Conservation (phyloP, 2,888 invertebrate genomes). For the Tyria jacobaeae region DNA sequence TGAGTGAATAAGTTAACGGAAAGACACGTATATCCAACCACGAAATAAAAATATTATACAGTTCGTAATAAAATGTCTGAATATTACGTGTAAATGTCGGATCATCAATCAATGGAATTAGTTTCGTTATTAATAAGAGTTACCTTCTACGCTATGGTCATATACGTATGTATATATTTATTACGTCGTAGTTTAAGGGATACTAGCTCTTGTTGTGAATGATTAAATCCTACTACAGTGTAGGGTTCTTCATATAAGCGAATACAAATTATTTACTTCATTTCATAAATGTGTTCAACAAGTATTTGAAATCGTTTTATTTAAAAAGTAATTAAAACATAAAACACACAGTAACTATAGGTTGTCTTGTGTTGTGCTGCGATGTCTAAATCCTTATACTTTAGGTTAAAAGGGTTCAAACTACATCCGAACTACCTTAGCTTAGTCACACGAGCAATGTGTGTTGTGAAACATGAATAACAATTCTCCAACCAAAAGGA, state of each 20-base stretch:
- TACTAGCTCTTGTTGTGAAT: no score
- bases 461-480: neutral
- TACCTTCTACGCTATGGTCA: neutral
- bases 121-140: neutral
- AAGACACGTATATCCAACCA: neutral
- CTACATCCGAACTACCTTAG: neutral
- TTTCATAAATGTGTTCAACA: no score
- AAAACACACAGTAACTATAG: no score
- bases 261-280: no score
- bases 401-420: neutral
- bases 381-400: neutral
- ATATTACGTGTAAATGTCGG: conserved; percentile 1
- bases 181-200: neutral
- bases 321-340: no score
- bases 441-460: neutral
- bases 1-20: conserved; percentile 17
- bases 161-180: no score
- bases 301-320: no score
- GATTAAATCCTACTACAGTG: no score
- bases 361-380: no score
- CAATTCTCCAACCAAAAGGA: neutral
- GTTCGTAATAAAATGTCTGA: neutral
- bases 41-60: conserved; percentile 11
- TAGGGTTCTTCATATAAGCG: no score
- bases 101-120: conserved; percentile 4